Conservation (phyloP, 1,140 invertebrate species). For the Sycophaga agraensis region DNA sequence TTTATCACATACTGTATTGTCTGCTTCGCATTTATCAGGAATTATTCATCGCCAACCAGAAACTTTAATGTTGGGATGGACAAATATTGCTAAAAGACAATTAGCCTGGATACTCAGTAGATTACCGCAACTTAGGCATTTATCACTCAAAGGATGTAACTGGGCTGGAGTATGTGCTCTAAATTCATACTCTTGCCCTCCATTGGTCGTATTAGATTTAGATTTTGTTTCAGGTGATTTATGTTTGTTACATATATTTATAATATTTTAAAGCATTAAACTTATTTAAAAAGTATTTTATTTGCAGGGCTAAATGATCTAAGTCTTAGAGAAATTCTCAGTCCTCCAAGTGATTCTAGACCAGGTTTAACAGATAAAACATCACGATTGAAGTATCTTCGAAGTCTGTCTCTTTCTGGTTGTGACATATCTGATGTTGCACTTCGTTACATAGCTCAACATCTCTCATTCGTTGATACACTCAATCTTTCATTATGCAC, state of each 20-base stretch:
- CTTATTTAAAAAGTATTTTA: background rate
- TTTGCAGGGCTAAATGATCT: conserved; percentile 68
- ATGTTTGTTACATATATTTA: background rate
- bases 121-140: conserved; percentile 76
- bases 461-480: conserved; percentile 70
- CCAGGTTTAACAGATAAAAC: conserved; percentile 81
- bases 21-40: conserved; percentile 72
- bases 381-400: conserved; percentile 76
- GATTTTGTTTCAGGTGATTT: conserved; percentile 70
- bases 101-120: conserved; percentile 84
- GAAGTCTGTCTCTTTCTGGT: conserved; percentile 75
- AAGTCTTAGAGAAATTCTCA: conserved; percentile 78
- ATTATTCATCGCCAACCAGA: conserved; percentile 87
- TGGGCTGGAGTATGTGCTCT: conserved; percentile 80
- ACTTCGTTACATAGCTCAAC: conserved; percentile 76
- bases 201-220: conserved; percentile 77
- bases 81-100: conserved; percentile 80
- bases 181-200: conserved; percentile 79
- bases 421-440: conserved; percentile 88
- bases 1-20: conserved; percentile 65
- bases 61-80: conserved; percentile 79
- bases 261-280: background rate
- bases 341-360: conserved; percentile 81
- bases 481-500: conserved; percentile 84
- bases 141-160: conserved; percentile 79